Evolutionary conservation across 1,140 invertebrate species (phyloP), one percentile per base, ranked within the genome.

Genomic region (Panonychus citri): DNA sequence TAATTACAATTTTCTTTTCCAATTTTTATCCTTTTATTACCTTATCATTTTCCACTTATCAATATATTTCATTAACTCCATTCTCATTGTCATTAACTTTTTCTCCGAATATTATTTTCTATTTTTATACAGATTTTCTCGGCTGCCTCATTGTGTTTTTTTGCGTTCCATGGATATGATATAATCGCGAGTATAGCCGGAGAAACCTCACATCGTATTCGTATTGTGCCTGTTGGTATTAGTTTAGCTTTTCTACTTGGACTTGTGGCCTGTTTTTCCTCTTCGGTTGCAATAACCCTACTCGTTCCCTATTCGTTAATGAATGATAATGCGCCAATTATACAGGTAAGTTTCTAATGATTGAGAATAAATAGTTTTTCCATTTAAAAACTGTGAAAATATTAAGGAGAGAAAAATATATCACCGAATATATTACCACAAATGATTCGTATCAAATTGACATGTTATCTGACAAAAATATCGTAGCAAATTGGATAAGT

Each of bases 161-260:
- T 51, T 50, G 59, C 51, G 4, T 60, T 55, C 46, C 51, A 57
- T 39, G 59, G 59, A 13, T 60, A 57, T 37, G 59, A 95, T 68
- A 91, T 91, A 58, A 93, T 96, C 58, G 87, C 88, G 3, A 88
- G 87, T 3, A 90, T 87, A 3, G 86, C 88, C 0, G 87, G 93
- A 71, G 89, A 95, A 71, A 86, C 89, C 0, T 82, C 80, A 60
- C 88, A 91, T 71, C 87, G 89, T 0, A 87, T 88, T 66, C 81
- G 79, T 66, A 89, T 85, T 60, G 91, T 96, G 64, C 90, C 90
- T 5, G 71, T 89, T 60, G 86, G 39, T n/a, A 56, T 53, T 19
- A 40, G 49, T 30, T 40, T 53, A n/a, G 37, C 58, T n/a, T 59
- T 59, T 42, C 24, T 59, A 4, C 8, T 59, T 2, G 54, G 54